phyloP scores from a whole-genome alignment of 2,113 vertebrate genomes.

The Cyanoliseus patagonus region DNA sequence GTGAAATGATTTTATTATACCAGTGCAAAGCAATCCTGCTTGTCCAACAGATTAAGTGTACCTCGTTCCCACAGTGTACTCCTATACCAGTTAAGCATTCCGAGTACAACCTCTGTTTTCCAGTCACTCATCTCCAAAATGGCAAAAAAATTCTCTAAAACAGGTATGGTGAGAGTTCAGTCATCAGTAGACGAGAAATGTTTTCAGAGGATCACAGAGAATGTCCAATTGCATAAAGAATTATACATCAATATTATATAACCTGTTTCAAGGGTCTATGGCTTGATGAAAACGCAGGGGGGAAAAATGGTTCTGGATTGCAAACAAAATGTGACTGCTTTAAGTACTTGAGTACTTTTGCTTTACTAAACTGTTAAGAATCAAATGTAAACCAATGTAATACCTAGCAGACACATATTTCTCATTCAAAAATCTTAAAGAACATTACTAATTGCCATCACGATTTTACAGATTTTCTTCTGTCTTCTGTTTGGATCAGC shows the following conservation, averaged over 20 bases:
- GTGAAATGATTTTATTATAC: background rate
- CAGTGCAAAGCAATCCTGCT: background rate
- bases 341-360: background rate
- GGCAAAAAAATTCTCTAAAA: background rate
- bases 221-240: background rate
- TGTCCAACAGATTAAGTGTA: background rate
- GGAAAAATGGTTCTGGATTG: background rate
- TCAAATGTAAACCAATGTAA: background rate
- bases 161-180: background rate
- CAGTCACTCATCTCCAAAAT: background rate
- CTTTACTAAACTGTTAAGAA: background rate
- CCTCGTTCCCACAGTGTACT: background rate
- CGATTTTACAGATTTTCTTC: conserved; percentile 39
- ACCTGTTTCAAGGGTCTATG: background rate
- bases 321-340: background rate
- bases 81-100: background rate
- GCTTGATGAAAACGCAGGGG: background rate
- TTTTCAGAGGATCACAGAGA: background rate
- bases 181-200: background rate
- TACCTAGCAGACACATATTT: background rate
- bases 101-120: background rate
- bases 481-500: background rate
- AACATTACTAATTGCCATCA: background rate
- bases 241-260: background rate
- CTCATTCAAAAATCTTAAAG: background rate